Evolutionary conservation across 2,888 invertebrate species (phyloP).

Genomic region (Melangyna quadrimaculata): DNA sequence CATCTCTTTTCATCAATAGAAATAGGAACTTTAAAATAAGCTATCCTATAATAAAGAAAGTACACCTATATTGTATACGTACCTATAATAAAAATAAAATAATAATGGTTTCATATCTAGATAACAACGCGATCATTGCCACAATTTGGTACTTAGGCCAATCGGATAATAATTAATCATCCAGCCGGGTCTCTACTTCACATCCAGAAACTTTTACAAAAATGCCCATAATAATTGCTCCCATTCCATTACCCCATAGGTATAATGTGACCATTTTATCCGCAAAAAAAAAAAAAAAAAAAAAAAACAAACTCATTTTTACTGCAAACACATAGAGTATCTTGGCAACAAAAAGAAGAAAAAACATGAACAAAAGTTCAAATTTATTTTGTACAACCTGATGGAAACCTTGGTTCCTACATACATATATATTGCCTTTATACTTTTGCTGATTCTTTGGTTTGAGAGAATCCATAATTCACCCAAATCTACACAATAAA

Average conservation of each 20-base stretch:
- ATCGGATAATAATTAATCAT: conserved; percentile 66
- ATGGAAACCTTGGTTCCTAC: not conserved
- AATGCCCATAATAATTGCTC: conserved; percentile 57
- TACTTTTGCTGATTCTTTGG: conserved; percentile 22
- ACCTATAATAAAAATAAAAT: not conserved
- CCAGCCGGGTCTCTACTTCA: not conserved
- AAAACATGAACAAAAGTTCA: not conserved
- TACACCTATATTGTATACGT: not conserved
- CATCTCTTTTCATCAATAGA: not conserved
- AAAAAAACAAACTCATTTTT: conserved; percentile 17
- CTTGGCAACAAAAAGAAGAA: not conserved
- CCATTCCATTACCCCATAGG: conserved; percentile 54
- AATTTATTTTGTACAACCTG: conserved; percentile 21
- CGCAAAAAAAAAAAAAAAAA: not conserved
- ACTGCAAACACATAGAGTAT: not conserved
- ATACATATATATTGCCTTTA: not conserved
- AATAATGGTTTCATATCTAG: conserved; percentile 34
- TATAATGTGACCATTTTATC: conserved; percentile 56
- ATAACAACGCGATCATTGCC: conserved; percentile 35
- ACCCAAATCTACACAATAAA: conserved; percentile 67
- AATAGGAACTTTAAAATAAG: not conserved
- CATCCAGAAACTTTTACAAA: conserved; percentile 25
- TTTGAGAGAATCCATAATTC: conserved; percentile 58
- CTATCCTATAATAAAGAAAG: not conserved
- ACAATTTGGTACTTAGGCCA: conserved; percentile 37